These are phyloP conservation scores for Oryzias celebensis DNA, from an alignment of 2,113 vertebrate species.

Conservation along the genomic window DNA sequence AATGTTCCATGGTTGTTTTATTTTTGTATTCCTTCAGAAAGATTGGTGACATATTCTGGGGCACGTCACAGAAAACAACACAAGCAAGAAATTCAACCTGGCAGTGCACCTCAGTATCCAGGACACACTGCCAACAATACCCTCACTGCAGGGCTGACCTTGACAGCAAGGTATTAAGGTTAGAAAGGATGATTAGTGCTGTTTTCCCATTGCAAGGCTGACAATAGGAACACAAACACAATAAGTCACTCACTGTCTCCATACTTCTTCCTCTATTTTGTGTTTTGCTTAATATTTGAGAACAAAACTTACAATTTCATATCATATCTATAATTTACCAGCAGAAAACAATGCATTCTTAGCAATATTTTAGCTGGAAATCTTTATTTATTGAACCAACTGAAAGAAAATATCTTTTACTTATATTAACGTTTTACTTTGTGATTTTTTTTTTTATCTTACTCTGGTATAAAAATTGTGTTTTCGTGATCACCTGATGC, in stretches of 20 bases:
- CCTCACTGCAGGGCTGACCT: conserved; percentile 72
- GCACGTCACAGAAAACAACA: conserved; percentile 69
- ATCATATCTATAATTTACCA: too few species aligned
- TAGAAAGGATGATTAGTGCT: conserved; percentile 71
- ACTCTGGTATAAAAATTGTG: not conserved
- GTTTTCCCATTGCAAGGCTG: conserved; percentile 53
- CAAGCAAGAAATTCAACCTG: conserved; percentile 65
- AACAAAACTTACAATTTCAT: too few species aligned
- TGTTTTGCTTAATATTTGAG: too few species aligned
- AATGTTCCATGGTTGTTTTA: conserved; percentile 46
- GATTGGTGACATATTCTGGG: conserved; percentile 66
- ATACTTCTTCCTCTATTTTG: conserved; percentile 13
- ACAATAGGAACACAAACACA: conserved; percentile 60
- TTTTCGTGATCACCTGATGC: not conserved
- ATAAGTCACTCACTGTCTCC: conserved; percentile 49
- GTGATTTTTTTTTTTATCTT: too few species aligned
- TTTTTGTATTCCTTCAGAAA: conserved; percentile 41
- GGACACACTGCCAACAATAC: conserved; percentile 73
- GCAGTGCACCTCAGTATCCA: conserved; percentile 42
- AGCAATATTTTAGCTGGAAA: not conserved
- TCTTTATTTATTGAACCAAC: not conserved
- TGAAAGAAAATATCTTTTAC: not conserved
- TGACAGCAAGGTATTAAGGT: conserved; percentile 68
- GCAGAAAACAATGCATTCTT: too few species aligned
- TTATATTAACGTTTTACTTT: too few species aligned